Evolutionary conservation across 1,140 invertebrate genomes (phyloP), one percentile per base, ranked within the genome.

Genomic region (Ectropis grisescens): DNA sequence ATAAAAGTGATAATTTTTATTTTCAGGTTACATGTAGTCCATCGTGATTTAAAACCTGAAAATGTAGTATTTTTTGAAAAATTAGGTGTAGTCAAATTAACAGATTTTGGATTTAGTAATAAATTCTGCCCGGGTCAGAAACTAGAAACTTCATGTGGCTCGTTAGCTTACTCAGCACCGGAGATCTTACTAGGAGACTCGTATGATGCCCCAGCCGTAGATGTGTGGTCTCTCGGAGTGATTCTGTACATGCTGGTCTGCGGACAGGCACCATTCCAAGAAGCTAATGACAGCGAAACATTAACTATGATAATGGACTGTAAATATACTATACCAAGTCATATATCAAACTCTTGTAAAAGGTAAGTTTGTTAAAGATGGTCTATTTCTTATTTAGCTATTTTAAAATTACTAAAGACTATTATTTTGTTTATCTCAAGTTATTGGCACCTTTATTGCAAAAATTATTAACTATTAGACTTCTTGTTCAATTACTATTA

Each of bases 251-350:
- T 99, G 97, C 84, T 99, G 53, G 97, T 99, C 1, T 97, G 94
- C 83, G 98, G 98, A 9, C 90, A 94, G 64, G 91, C 97, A 9
- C 98, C 98, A 9, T 99, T 99, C 78, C 96, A 99, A 83, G 97
- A 99, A 85, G 96, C 96, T 12, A 99, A 98, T 82, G 98, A 99
- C 74, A 98, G 95, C 62, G 98, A 99, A 86, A 99, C 98, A 0
- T 82, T 99, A 9, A 99, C 96, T 1, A 98, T 98, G 95, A 99
- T 99, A 44, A 97, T 99, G 93, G 98, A 99, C 72, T 98, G 97
- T 85, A 98, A 98, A 87, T 99, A 98, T 71, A 91, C 91, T 29
- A 91, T 98, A 56, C 96, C 97, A 34, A 67, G 86, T 13, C 91
- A 97, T 75, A 89, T 99, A 13, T 95, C 95, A n/a, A 82, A 86